These are phyloP conservation scores for Chlamydotis undulata DNA, from an alignment of 2,113 vertebrate species.

Conservation along the genomic window DNA sequence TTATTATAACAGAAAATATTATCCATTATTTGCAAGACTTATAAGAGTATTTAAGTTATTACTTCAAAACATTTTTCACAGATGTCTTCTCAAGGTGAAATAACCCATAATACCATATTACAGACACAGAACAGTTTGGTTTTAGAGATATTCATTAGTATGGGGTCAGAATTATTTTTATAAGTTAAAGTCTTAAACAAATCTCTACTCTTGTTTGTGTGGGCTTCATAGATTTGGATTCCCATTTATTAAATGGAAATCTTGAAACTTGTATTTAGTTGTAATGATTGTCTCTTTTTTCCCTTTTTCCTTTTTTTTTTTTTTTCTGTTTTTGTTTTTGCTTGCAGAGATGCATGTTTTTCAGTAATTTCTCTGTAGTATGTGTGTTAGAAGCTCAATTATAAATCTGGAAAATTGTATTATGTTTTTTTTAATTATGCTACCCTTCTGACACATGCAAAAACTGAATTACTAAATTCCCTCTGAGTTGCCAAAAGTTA, in stretches of 20 bases:
- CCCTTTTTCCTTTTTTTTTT: background rate
- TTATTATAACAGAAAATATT: background rate
- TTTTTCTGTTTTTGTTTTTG: background rate
- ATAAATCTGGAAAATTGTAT: background rate
- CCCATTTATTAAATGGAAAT: background rate
- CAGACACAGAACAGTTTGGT: background rate
- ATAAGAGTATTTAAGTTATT: background rate
- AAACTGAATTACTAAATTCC: background rate
- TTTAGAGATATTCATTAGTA: background rate
- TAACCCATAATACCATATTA: background rate
- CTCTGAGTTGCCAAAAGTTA: background rate
- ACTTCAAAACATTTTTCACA: background rate
- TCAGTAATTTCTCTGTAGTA: background rate
- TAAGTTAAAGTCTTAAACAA: background rate
- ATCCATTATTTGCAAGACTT: background rate
- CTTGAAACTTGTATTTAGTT: background rate
- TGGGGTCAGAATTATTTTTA: background rate
- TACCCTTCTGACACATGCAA: background rate
- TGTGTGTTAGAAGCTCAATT: background rate
- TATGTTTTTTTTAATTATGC: background rate
- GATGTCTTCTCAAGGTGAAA: background rate
- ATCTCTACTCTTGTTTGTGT: background rate
- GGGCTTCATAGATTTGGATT: background rate
- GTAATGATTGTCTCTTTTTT: background rate
- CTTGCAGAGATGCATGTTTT: background rate